These are phyloP conservation scores for Tylochromis polylepis DNA, from an alignment of 2,113 vertebrate genomes.

Conservation along the genomic window DNA sequence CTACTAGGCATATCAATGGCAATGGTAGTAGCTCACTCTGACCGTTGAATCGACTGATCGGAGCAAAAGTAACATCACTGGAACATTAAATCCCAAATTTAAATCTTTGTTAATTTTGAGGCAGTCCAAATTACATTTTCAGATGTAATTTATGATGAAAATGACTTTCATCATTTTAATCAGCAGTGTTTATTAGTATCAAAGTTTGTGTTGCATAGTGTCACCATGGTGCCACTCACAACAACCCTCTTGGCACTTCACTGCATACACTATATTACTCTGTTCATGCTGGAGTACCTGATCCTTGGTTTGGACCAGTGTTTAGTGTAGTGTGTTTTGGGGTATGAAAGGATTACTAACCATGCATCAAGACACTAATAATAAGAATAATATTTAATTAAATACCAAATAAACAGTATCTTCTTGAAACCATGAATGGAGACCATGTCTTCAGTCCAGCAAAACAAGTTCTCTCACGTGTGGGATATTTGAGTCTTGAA, in stretches of 20 bases:
- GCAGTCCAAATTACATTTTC: neutral
- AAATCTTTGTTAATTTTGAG: neutral
- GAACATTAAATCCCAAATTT: too few species aligned
- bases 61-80: neutral
- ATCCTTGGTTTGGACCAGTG: neutral
- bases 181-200: neutral
- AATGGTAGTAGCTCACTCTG: neutral
- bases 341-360: too few species aligned
- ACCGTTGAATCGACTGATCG: neutral
- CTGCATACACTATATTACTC: neutral
- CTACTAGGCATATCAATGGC: neutral
- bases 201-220: neutral
- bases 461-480: too few species aligned
- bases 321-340: neutral
- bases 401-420: too few species aligned
- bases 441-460: too few species aligned
- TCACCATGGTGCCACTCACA: neutral
- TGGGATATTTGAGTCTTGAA: too few species aligned
- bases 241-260: neutral
- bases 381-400: too few species aligned
- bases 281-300: neutral
- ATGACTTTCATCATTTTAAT: neutral
- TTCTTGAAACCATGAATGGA: too few species aligned
- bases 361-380: too few species aligned
- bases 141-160: neutral